Evolutionary conservation across 2,797 vertebrate genomes (phyloP).

Genomic region (Dryobates pubescens): DNA sequence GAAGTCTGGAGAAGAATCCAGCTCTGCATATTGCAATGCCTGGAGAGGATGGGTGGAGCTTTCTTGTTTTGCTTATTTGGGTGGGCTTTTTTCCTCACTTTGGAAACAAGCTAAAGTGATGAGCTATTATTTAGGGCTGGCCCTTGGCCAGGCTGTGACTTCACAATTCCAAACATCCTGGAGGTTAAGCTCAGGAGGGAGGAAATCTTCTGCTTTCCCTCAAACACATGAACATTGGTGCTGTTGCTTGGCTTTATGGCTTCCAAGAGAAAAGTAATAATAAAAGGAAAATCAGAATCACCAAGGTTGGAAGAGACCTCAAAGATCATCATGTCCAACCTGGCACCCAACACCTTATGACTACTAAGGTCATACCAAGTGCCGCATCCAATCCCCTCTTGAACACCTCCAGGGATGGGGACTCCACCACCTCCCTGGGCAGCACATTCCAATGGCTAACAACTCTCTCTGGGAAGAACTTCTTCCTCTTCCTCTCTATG

Average conservation of each 20-base stretch:
- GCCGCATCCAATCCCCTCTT: no score
- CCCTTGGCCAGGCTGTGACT: not conserved
- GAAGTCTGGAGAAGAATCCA: not conserved
- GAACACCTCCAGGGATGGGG: no score
- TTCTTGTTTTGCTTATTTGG: not conserved
- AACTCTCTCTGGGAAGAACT: no score
- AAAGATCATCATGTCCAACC: no score
- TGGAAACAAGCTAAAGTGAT: slow-evolving; percentile 9
- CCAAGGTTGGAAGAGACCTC: no score
- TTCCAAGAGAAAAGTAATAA: not conserved
- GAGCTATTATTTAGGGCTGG: slow-evolving; percentile 22
- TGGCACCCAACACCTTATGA: no score
- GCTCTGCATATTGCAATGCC: not conserved
- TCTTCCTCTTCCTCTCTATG: no score
- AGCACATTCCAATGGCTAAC: no score
- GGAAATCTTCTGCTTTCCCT: not conserved
- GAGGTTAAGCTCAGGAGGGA: not conserved
- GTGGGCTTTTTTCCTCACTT: not conserved
- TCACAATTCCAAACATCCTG: not conserved
- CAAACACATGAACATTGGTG: not conserved
- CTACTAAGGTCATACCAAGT: no score
- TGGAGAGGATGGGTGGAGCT: not conserved
- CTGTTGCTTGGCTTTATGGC: not conserved
- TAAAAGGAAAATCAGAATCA: no score
- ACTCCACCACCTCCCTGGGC: no score